These are phyloP conservation scores for Copidosoma aretas DNA, from an alignment of 2,888 invertebrate species.

Conservation along the genomic window DNA sequence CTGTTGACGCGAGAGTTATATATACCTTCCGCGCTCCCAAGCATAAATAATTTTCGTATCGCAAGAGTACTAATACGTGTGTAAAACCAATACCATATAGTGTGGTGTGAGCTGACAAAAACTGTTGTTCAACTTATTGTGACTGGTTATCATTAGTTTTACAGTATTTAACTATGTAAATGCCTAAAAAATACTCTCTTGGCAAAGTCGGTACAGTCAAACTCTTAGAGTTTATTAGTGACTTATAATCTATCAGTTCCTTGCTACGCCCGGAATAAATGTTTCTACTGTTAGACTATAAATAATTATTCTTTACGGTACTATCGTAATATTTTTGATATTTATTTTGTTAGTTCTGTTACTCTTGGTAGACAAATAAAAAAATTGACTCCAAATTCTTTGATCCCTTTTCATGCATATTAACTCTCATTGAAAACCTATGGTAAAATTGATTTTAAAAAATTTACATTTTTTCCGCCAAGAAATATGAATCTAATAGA, in stretches of 20 bases:
- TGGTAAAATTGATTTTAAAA: slow-evolving; percentile 6
- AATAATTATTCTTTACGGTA: slow-evolving; percentile 35
- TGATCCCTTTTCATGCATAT: too few species aligned
- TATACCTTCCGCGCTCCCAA: too few species aligned
- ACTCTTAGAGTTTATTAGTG: slow-evolving; percentile 32
- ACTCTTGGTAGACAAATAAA: slow-evolving; percentile 21
- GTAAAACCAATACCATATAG: too few species aligned
- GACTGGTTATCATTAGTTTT: slow-evolving; percentile 30
- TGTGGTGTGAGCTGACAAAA: too few species aligned
- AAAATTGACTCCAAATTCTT: slow-evolving; percentile 9
- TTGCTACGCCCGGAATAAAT: slow-evolving; percentile 47
- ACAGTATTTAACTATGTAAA: slow-evolving; percentile 34
- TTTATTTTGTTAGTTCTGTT: slow-evolving; percentile 31
- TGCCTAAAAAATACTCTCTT: slow-evolving; percentile 34
- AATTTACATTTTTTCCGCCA: slow-evolving; percentile 24
- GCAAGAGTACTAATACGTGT: too few species aligned
- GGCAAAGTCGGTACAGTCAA: slow-evolving; percentile 32
- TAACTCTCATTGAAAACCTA: neutral
- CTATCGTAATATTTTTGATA: slow-evolving; percentile 21
- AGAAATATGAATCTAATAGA: slow-evolving; percentile 25
- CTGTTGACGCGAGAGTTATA: too few species aligned
- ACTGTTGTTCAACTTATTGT: too few species aligned
- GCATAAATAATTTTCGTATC: too few species aligned
- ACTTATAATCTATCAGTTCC: slow-evolving; percentile 49
- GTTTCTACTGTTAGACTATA: slow-evolving; percentile 37